These are phyloP conservation scores for Coluber constrictor DNA, from an alignment of 2,797 vertebrate genomes.

Conservation along the genomic window DNA sequence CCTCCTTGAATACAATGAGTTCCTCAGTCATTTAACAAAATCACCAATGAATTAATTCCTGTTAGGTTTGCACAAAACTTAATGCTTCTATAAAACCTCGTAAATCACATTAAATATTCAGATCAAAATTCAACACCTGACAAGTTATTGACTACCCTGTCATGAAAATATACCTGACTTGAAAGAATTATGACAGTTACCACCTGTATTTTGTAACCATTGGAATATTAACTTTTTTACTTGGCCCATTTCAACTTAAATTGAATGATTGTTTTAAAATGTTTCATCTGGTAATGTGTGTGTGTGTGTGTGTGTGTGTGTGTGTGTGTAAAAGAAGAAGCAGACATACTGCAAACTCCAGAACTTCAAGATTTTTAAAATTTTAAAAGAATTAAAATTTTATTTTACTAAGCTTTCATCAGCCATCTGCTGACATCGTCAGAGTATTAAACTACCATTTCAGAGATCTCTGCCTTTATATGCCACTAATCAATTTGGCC, in stretches of 20 bases:
- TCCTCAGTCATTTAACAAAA: not conserved
- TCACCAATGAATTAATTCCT: not conserved
- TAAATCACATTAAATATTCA: not conserved
- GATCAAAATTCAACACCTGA: not conserved
- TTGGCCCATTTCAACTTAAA: not conserved
- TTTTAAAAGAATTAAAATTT: too few species aligned
- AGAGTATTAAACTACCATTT: too few species aligned
- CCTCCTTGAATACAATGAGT: not conserved
- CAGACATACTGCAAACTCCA: too few species aligned
- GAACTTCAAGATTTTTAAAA: too few species aligned
- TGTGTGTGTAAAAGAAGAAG: too few species aligned
- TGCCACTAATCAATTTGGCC: too few species aligned
- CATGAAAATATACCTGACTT: not conserved
- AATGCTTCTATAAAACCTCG: not conserved
- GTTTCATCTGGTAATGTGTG: not conserved
- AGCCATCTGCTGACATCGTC: too few species aligned
- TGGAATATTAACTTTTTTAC: not conserved
- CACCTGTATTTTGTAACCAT: not conserved
- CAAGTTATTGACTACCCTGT: not conserved
- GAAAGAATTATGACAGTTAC: not conserved
- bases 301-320: too few species aligned
- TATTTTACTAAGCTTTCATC: too few species aligned
- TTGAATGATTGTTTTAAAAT: not conserved
- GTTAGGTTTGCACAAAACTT: not conserved
- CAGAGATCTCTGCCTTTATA: too few species aligned